Base-by-base conservation (phyloP, 2,797 vertebrate genomes). In the Acanthornis magna region DNA sequence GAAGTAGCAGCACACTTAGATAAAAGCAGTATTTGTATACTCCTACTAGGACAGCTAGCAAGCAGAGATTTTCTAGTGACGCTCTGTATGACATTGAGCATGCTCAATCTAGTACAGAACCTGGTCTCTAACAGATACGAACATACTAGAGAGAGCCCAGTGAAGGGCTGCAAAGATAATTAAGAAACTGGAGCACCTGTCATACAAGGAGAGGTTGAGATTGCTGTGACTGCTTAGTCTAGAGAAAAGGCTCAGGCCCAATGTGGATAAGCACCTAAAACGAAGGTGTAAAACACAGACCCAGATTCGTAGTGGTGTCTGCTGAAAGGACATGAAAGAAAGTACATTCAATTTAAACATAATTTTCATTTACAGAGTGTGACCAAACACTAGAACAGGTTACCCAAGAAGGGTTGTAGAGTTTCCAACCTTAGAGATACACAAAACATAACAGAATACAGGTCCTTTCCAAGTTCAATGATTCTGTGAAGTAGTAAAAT, bases 251-350 rank as follows among this genome's bases (percentile, higher is more conserved):
- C 36, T 63, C 13, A 34, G 36, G 26, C 70, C 45, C 29, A 42
- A 1, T 8, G 6, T 25, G 3, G 10, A 0, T 3, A 42, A 68
- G 9, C 43, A 65, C 9, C 16, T 50, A 40, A 71, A 30, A 27
- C 25, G 43, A 72, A 67, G 16, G 26, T 45, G 11, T 63, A 89
- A 66, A 74, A 66, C 23, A 53, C 15, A 40, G 11, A 68, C 18
- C 51, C 19, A 30, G 47, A n/a, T 29, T 61, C 32, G 34, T 29
- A 51, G 29, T n/a, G 23, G 32, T 25, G 68, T n/a, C 8, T 6
- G 36, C 23, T 73, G 47, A 66, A 61, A 61, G 36, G n/a, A 50
- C 4, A 45, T 26, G 32, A 57, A 25, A 65, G 45, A 68, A 70
- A 57, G 14, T 32, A 78, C 23, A 48, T 85, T 86, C 7, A 16